These are phyloP conservation scores for Hippocampus zosterae DNA, from an alignment of 2,113 vertebrate genomes.

Conservation along the genomic window DNA sequence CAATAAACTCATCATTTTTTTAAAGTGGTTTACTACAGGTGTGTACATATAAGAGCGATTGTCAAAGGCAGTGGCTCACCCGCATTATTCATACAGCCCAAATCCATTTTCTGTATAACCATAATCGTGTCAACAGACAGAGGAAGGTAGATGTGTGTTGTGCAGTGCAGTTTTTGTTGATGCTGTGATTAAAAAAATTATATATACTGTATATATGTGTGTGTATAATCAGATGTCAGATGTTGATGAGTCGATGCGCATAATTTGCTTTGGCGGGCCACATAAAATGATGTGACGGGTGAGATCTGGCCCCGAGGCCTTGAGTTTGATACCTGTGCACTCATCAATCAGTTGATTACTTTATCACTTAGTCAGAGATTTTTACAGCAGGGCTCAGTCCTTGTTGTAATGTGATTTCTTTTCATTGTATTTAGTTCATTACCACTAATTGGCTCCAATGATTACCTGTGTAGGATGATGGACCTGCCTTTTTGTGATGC, in stretches of 20 bases:
- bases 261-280: background rate
- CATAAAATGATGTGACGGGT: too few species aligned
- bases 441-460: background rate
- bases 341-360: too few species aligned
- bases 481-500: too few species aligned
- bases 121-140: constrained; percentile 1
- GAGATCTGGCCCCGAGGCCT: too few species aligned
- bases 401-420: constrained; percentile 17
- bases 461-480: background rate
- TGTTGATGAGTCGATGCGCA: too few species aligned
- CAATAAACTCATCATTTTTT: constrained; percentile 23
- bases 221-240: too few species aligned
- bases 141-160: background rate
- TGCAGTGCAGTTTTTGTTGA: background rate
- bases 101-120: constrained; percentile 43
- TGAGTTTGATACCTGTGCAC: too few species aligned
- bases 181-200: too few species aligned
- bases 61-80: background rate
- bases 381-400: background rate
- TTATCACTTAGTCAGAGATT: background rate
- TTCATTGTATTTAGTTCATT: constrained; percentile 27
- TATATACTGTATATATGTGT: too few species aligned
- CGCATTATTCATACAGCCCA: constrained; percentile 63
- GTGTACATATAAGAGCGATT: constrained; percentile 34
- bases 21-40: constrained; percentile 19